Base-by-base conservation (phyloP, 37 sponge, comb jelly and placozoan genomes). In the Theonella swinhoei region DNA sequence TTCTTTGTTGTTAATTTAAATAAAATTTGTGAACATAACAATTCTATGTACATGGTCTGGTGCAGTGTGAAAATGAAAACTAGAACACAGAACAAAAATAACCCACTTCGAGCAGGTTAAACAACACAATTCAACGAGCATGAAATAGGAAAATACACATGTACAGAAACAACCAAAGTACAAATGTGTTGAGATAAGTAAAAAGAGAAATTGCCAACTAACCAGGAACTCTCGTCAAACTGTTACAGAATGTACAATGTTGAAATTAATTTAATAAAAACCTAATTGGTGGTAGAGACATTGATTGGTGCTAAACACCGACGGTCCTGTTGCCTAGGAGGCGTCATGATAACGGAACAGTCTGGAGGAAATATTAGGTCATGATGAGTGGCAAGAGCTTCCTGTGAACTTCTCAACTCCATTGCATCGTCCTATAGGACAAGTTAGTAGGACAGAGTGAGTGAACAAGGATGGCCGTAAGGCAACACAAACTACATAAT, bases 331-430 rank as follows among this genome's bases (percentile, higher is more conserved):
- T n/a, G n/a, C n/a, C n/a, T 22, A 22, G 90, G 90, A 28, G 85
- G 90, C 39, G 90, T 90, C 77, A 90, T 69, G 23, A 90, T 28
- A 0, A 81, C 73, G 3, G 90, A 85, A 43, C 81, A 85, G 63
- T 90, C 90, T 33, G 64, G 76, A 4, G 64, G 79, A 25, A 78
- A 7, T 14, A 47, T 47, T n/a, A n/a, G 65, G 29, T 31, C 24
- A 42, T 19, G 58, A 0, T 34, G 64, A 14, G 64, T 64, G 1
- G 42, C 37, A 1, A 38, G 37, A 14, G 39, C 2, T 39, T 82
- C 78, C 34, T 88, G 83, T 23, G 41, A 60, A 0, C 62, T 68
- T 8, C 67, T 11, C 28, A 80, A 29, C 25, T 87, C 85, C 20
- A 28, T 25, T 4, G 77, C 70, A 39, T 87, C 79, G 23, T 92